These are phyloP conservation scores for Stegophylla sp. DNA, from an alignment of 2,888 invertebrate genomes.

Conservation along the genomic window DNA sequence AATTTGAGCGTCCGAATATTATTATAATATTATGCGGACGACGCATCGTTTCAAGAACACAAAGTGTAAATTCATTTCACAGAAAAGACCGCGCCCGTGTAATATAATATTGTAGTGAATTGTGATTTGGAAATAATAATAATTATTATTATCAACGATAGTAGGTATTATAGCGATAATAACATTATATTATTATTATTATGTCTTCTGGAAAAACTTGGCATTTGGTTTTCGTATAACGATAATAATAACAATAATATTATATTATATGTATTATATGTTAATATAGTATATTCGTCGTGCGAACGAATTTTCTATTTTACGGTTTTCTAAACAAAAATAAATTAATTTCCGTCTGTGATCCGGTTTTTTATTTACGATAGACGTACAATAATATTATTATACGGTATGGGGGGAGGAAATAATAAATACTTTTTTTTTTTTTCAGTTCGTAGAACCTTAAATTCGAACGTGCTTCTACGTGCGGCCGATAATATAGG, in stretches of 20 bases:
- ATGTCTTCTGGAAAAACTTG: background rate
- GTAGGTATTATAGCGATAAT: background rate
- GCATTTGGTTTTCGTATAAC: background rate
- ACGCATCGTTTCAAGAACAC: no score
- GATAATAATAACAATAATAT: no score
- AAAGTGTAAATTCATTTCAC: no score
- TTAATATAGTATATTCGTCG: no score
- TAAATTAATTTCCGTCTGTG: background rate
- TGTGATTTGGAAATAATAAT: background rate
- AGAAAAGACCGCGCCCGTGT: background rate
- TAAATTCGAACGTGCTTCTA: background rate
- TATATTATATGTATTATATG: no score
- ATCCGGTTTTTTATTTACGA: constrained; percentile 39
- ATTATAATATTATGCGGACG: no score
- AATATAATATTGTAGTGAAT: background rate
- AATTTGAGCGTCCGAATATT: no score
- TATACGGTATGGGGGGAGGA: background rate
- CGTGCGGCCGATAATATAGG: background rate
- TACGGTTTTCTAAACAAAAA: background rate
- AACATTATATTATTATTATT: background rate
- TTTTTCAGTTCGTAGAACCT: constrained; percentile 10
- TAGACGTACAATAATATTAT: background rate
- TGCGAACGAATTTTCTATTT: constrained; percentile 1
- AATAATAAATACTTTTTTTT: background rate
- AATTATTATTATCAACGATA: background rate